These are phyloP conservation scores for Polylopha cassiicola DNA, from an alignment of 2,888 invertebrate genomes.

Conservation along the genomic window DNA sequence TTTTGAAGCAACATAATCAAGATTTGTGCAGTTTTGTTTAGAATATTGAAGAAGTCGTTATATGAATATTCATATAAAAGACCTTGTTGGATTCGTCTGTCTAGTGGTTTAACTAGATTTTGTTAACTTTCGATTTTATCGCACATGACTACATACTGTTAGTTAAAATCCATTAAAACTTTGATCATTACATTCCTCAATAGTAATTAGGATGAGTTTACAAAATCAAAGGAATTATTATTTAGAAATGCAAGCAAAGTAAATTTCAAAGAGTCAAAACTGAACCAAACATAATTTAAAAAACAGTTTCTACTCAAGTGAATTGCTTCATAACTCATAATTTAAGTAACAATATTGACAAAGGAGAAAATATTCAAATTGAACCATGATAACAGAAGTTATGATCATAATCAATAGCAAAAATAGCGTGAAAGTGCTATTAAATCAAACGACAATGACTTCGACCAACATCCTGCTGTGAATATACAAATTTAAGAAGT, in stretches of 20 bases:
- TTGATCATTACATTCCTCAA: too few species aligned
- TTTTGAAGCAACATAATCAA: slow-evolving; percentile 18
- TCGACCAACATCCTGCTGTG: slow-evolving; percentile 8
- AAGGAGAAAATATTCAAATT: slow-evolving; percentile 16
- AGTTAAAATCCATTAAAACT: too few species aligned
- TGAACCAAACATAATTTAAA: too few species aligned
- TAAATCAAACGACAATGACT: slow-evolving; percentile 10
- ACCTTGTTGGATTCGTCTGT: slow-evolving; percentile 52
- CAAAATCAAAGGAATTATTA: too few species aligned
- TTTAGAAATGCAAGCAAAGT: too few species aligned
- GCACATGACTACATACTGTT: too few species aligned
- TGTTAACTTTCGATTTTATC: too few species aligned
- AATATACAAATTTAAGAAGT: slow-evolving; percentile 10
- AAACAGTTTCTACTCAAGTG: too few species aligned
- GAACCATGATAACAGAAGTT: slow-evolving; percentile 2
- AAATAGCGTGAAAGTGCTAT: slow-evolving; percentile 20
- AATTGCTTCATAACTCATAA: too few species aligned
- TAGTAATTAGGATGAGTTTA: too few species aligned
- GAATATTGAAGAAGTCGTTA: slow-evolving; percentile 33
- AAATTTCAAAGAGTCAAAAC: too few species aligned
- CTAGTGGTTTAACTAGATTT: too few species aligned
- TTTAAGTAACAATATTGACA: background rate
- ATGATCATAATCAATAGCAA: slow-evolving; percentile 7
- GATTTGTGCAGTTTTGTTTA: slow-evolving; percentile 35
- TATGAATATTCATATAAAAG: slow-evolving; percentile 54